These are phyloP conservation scores for Hylyphantes graminicola DNA, from an alignment of 1,140 invertebrate species.

Conservation along the genomic window DNA sequence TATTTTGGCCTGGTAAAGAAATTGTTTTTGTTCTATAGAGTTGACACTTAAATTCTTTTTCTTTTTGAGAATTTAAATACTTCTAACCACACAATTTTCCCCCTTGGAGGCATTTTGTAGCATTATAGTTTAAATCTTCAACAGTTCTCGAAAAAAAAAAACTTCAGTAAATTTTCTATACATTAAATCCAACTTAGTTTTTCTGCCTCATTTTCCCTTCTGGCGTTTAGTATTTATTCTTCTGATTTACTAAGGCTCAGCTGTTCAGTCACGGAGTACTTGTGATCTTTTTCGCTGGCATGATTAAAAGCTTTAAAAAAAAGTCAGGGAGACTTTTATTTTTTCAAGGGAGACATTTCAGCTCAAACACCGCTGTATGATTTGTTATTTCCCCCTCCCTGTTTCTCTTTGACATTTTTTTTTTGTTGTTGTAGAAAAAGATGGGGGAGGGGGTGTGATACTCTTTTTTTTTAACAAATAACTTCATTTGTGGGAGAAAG, in stretches of 20 bases:
- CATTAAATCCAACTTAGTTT: slow-evolving; percentile 28
- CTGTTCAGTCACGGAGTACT: slow-evolving; percentile 18
- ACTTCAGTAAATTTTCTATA: slow-evolving; percentile 7
- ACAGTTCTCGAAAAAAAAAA: too few species aligned
- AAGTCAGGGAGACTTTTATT: slow-evolving; percentile 11
- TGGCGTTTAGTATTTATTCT: slow-evolving; percentile 18
- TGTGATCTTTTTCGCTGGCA: slow-evolving; percentile 11
- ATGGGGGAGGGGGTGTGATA: background rate
- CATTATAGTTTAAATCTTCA: too few species aligned
- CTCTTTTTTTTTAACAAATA: slow-evolving; percentile 29
- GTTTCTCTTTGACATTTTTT: slow-evolving; percentile 12
- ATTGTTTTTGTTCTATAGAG: too few species aligned
- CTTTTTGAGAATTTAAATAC: background rate
- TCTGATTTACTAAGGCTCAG: slow-evolving; percentile 1
- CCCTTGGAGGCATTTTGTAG: background rate
- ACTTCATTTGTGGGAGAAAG: slow-evolving; percentile 20
- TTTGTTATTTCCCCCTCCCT: background rate
- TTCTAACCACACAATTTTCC: background rate
- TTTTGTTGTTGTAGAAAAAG: background rate
- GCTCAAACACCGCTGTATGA: slow-evolving; percentile 4
- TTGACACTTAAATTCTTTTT: background rate
- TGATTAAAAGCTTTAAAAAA: slow-evolving; percentile 30
- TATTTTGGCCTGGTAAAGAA: too few species aligned
- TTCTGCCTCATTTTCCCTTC: background rate
- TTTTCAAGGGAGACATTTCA: slow-evolving; percentile 19